Conservation (phyloP, 1,140 invertebrate genomes). For the Arctopsyche grandis region DNA sequence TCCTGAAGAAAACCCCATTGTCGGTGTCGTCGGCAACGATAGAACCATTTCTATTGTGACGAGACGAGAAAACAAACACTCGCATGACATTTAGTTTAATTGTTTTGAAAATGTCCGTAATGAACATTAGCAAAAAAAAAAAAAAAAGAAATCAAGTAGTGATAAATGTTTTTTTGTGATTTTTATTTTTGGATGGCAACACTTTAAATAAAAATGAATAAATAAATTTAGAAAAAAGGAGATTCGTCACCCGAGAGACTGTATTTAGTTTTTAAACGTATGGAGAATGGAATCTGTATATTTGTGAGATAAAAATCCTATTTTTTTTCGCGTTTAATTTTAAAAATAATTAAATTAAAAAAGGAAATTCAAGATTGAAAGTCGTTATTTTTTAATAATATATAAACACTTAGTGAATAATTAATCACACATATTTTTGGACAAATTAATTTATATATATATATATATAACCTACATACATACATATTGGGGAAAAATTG, state of each 20-base stretch:
- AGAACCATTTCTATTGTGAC: slow-evolving; percentile 40
- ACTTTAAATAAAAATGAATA: neutral
- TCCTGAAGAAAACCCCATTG: slow-evolving; percentile 51
- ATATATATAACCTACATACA: neutral
- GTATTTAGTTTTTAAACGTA: slow-evolving; percentile 18
- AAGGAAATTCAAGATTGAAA: neutral
- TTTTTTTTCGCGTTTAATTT: slow-evolving; percentile 23
- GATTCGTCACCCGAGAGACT: slow-evolving; percentile 12
- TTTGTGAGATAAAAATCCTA: slow-evolving; percentile 29
- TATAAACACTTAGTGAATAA: neutral
- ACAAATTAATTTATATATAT: neutral
- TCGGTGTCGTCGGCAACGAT: slow-evolving; percentile 47
- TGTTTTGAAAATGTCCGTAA: slow-evolving; percentile 10
- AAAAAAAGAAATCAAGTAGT: slow-evolving; percentile 19
- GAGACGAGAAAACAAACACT: slow-evolving; percentile 49
- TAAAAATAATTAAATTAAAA: neutral
- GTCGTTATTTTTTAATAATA: slow-evolving; percentile 9
- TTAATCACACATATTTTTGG: slow-evolving; percentile 17
- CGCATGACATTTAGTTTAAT: slow-evolving; percentile 52
- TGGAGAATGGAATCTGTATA: slow-evolving; percentile 41
- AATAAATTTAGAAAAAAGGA: neutral
- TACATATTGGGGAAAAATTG: neutral
- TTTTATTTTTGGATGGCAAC: slow-evolving; percentile 19
- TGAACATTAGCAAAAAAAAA: slow-evolving; percentile 16
- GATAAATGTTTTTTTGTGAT: slow-evolving; percentile 35